Evolutionary conservation across 2,888 invertebrate species (phyloP).

Genomic region (Pinctada fucata): DNA sequence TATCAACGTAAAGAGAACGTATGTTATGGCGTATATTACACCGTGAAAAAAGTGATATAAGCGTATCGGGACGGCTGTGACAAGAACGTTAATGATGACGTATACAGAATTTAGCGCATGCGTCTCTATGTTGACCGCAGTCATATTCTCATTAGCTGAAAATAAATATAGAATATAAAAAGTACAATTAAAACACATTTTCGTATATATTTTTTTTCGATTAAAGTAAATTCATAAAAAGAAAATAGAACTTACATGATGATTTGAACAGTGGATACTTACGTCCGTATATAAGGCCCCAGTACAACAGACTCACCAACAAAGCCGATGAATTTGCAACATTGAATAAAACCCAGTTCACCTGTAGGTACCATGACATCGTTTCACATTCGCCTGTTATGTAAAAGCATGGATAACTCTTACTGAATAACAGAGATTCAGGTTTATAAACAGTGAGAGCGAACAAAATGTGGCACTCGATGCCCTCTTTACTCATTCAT

Average conservation of each 20-base stretch:
- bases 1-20: conserved; percentile 48
- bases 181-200: neutral
- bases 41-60: conserved; percentile 59
- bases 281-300: conserved; percentile 53
- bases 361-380: conserved; percentile 58
- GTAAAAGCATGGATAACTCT: too few species aligned
- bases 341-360: conserved; percentile 57
- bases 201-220: neutral
- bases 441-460: too few species aligned
- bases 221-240: too few species aligned
- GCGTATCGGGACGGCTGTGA: conserved; percentile 57
- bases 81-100: conserved; percentile 55
- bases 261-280: conserved; percentile 14
- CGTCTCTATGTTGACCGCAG: conserved; percentile 49
- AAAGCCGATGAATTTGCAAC: conserved; percentile 50
- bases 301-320: conserved; percentile 52
- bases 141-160: conserved; percentile 30
- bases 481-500: too few species aligned
- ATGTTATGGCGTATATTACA: conserved; percentile 47
- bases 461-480: too few species aligned
- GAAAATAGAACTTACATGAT: too few species aligned
- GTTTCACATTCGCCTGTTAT: too few species aligned
- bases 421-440: neutral
- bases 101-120: conserved; percentile 60
- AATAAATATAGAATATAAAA: conserved; percentile 9